Evolutionary conservation across 2,797 vertebrate genomes (phyloP).

Genomic region (Poliocrania exsul): DNA sequence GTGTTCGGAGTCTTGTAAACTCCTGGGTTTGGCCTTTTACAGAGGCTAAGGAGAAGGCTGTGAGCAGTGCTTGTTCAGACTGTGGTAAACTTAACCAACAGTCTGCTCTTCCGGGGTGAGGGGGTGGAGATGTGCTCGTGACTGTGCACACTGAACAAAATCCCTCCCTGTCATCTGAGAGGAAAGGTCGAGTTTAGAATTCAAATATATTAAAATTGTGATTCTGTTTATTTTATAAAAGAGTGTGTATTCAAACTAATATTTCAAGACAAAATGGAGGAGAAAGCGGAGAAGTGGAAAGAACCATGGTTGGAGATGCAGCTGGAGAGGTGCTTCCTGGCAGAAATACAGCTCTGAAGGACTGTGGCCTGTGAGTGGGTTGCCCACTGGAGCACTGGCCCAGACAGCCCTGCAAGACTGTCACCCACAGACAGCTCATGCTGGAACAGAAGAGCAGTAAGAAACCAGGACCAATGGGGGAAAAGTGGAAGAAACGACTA

Average conservation of each 20-base stretch:
- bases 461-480: background rate
- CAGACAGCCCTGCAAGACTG: fast-evolving
- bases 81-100: background rate
- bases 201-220: background rate
- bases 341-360: background rate
- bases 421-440: background rate
- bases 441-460: background rate
- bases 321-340: background rate
- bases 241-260: background rate
- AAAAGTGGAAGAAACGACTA: background rate
- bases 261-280: background rate
- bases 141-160: background rate
- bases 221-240: background rate
- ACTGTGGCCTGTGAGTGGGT: background rate
- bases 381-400: background rate
- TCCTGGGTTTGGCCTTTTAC: background rate
- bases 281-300: background rate
- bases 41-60: background rate
- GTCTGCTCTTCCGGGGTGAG: fast-evolving
- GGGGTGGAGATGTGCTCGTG: background rate
- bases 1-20: background rate
- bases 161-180: background rate
- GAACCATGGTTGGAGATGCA: background rate
- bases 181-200: background rate
- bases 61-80: background rate